Base-by-base conservation (phyloP, 2,888 invertebrate species). In the Pseudococcus jackbeardsleyi region DNA sequence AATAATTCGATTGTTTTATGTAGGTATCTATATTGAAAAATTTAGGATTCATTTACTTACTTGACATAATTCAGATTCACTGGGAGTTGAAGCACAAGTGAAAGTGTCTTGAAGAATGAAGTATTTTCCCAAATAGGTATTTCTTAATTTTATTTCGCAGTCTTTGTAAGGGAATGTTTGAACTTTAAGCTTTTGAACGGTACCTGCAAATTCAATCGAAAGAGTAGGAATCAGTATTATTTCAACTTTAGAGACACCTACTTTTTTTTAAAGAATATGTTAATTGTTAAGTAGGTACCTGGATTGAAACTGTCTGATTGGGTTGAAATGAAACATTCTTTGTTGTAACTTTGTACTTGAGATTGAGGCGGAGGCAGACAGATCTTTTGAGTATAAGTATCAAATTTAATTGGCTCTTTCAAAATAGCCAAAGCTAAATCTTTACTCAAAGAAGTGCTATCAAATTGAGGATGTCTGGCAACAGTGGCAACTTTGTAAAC, bases 61-160 rank as follows among this genome's bases (percentile, higher is more conserved):
- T 92, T 94, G 94, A 93, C 97, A 97, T 89, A 96, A 94, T 90
- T 96, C 96, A 90, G 94, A 94, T 26, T 94, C 93, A 91, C 93
- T 92, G 84, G 92, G 92, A 0, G 94, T 93, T 89, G 93, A 92
- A 72, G 94, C 95, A 90, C 97, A 97, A 0, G 95, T 93, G 90
- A 95, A 94, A 89, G 94, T 94, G 42, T 94, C 93, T 89, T 94
- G 93, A 85, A 94, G 92, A 42, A 94, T 91, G 0, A 94, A 92
- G 68, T 93, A 91, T 89, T 90, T 90, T 26, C 92, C 92, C 92
- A 89, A 93, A 93, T 92, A 94, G 93, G 91, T 94, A 93, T 89
- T 92, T 92, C 72, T 92, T 90, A 89, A 95, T 90, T 90, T 94
- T 93, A 90, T 93, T 92, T 94, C 92, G 91, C 96, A 96, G 89